Percentiles rank a stretch among this genome's conserved stretches.
These are phyloP conservation scores for Trachelus tabidus DNA, from an alignment of 2,888 invertebrate species.

Conservation along the genomic window DNA sequence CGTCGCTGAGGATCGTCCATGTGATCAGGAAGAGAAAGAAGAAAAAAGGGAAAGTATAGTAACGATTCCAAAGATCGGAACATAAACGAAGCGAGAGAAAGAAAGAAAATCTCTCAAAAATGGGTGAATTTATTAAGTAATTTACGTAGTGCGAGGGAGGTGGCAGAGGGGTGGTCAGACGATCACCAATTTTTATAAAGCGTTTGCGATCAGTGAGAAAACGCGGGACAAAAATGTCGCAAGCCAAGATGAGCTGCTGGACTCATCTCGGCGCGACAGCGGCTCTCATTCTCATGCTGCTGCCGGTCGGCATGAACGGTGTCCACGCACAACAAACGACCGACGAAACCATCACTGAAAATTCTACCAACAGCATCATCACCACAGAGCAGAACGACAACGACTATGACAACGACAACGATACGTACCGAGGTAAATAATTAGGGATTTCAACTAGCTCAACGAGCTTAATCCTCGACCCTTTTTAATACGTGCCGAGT, in stretches of 20 bases:
- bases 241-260: conserved; percentile 45
- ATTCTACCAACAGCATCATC: conserved; percentile 31
- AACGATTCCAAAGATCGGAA: conserved; percentile 17
- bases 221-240: conserved; percentile 48
- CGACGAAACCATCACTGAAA: conserved; percentile 20
- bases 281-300: conserved; percentile 30
- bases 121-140: conserved; percentile 44
- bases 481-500: neutral
- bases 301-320: conserved; percentile 30
- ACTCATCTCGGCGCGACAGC: conserved; percentile 39
- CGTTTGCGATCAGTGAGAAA: conserved; percentile 2
- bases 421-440: conserved; percentile 50
- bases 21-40: conserved; percentile 15
- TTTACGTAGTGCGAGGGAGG: neutral
- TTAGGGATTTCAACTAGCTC: conserved; percentile 33
- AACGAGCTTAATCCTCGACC: conserved; percentile 26
- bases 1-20: conserved; percentile 5
- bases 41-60: conserved; percentile 18
- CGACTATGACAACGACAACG: conserved; percentile 45
- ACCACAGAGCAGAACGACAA: conserved; percentile 13
- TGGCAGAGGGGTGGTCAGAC: neutral
- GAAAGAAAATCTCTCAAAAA: conserved; percentile 23
- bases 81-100: conserved; percentile 6
- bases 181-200: neutral
- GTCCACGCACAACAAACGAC: conserved; percentile 24